A percentile compares a stretch with the other conserved stretches of the same genome.
Conservation (phyloP, 2,113 vertebrate genomes). For the Pomatorhinus ruficollis region DNA sequence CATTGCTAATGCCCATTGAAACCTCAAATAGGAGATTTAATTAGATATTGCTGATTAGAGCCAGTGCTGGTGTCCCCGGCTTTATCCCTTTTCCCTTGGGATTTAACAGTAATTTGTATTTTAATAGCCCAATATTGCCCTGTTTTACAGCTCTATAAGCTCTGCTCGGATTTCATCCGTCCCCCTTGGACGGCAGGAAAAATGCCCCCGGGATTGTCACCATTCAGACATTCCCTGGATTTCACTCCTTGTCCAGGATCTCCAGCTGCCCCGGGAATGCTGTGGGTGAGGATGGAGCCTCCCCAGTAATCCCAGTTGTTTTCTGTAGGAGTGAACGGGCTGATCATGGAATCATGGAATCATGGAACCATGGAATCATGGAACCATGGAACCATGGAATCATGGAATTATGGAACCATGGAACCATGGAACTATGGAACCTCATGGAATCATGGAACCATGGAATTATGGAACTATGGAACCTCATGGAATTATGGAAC, state of each 20-base stretch:
- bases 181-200: neutral
- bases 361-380: fast-evolving
- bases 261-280: neutral
- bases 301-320: neutral
- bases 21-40: neutral
- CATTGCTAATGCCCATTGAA: neutral
- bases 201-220: neutral
- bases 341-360: neutral
- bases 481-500: neutral
- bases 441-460: fast-evolving
- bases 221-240: neutral
- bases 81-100: neutral
- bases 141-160: neutral
- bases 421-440: too few species aligned
- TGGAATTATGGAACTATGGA: fast-evolving
- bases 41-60: neutral
- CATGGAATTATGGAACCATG: fast-evolving
- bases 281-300: neutral
- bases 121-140: neutral
- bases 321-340: neutral
- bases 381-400: neutral
- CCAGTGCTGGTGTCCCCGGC: neutral
- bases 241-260: neutral
- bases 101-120: neutral
- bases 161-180: neutral